Evolutionary conservation across 2,888 invertebrate genomes (phyloP).

Genomic region (Heteromyza rotundicornis): DNA sequence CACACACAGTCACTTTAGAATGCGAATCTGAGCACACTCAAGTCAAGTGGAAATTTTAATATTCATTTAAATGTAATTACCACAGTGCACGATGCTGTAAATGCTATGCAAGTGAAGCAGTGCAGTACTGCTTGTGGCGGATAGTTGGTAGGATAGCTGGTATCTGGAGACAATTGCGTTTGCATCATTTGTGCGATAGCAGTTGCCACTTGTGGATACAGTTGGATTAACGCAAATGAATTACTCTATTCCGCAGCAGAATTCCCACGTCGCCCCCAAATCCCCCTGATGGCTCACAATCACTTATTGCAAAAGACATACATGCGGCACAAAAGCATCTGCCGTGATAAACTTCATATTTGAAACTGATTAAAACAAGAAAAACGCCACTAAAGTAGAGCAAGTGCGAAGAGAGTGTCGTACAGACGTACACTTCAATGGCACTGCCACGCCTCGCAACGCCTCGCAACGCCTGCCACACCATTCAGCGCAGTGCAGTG

Average conservation of each 20-base stretch:
- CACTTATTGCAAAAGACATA: neutral
- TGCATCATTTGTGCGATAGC: neutral
- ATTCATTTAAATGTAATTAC: constrained; percentile 50
- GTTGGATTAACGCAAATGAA: constrained; percentile 37
- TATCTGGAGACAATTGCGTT: neutral
- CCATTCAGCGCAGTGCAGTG: neutral
- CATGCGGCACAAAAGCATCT: neutral
- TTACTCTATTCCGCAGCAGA: constrained; percentile 2
- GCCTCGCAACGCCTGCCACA: neutral
- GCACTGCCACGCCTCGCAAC: neutral
- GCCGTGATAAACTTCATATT: constrained; percentile 5
- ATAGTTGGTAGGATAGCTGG: neutral
- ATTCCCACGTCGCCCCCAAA: neutral
- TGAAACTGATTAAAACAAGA: constrained; percentile 15
- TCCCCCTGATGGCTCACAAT: neutral
- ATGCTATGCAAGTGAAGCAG: constrained; percentile 18
- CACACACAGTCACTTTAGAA: neutral
- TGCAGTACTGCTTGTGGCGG: neutral
- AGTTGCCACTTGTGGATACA: constrained; percentile 1
- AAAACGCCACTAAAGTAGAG: neutral
- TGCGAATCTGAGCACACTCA: constrained; percentile 16
- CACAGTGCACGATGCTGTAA: constrained; percentile 26
- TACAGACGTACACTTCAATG: neutral
- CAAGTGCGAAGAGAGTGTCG: neutral
- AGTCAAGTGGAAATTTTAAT: constrained; percentile 37